phyloP scores from a whole-genome alignment of 2,113 vertebrate genomes.

The Takifugu flavidus region DNA sequence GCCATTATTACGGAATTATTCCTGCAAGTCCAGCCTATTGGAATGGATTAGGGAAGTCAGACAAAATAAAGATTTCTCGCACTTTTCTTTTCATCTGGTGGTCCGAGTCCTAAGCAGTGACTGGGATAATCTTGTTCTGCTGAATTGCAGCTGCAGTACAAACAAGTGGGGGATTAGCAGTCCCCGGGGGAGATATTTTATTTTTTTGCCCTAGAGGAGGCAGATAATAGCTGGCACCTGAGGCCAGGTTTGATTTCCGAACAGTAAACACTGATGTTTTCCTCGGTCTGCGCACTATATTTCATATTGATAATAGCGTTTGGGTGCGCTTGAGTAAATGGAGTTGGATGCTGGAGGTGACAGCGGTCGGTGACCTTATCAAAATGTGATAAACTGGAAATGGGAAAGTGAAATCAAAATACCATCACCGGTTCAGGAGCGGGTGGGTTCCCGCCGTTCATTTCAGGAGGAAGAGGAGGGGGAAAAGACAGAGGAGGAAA shows the following conservation, averaged over 20 bases:
- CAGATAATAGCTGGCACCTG: conserved; percentile 54
- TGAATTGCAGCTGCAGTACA: conserved; percentile 43
- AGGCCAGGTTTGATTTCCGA: conserved; percentile 61
- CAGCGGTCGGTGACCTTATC: conserved; percentile 78
- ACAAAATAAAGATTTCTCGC: conserved; percentile 52
- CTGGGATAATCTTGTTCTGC: conserved; percentile 55
- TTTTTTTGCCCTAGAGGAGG: conserved; percentile 28
- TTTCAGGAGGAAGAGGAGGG: conserved; percentile 16
- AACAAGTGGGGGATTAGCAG: conserved; percentile 54
- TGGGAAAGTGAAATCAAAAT: conserved; percentile 78
- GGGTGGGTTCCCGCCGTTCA: conserved; percentile 50
- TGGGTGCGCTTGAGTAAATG: conserved; percentile 73
- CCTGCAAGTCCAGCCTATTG: conserved; percentile 30
- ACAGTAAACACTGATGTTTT: conserved; percentile 69
- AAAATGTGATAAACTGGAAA: conserved; percentile 81
- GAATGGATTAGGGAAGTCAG: conserved; percentile 42
- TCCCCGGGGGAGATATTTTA: conserved; percentile 28
- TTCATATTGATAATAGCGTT: conserved; percentile 78
- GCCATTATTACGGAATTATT: conserved; percentile 48
- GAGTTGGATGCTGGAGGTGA: conserved; percentile 76
- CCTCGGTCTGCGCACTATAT: conserved; percentile 69
- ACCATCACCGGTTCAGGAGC: conserved; percentile 52
- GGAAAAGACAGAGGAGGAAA: too few species aligned
- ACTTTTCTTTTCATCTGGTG: conserved; percentile 51
- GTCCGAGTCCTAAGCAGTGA: conserved; percentile 28